A percentile compares a stretch with the other conserved stretches of the same genome.
Conservation (phyloP, 2,888 invertebrate genomes). For the Seira ritae region DNA sequence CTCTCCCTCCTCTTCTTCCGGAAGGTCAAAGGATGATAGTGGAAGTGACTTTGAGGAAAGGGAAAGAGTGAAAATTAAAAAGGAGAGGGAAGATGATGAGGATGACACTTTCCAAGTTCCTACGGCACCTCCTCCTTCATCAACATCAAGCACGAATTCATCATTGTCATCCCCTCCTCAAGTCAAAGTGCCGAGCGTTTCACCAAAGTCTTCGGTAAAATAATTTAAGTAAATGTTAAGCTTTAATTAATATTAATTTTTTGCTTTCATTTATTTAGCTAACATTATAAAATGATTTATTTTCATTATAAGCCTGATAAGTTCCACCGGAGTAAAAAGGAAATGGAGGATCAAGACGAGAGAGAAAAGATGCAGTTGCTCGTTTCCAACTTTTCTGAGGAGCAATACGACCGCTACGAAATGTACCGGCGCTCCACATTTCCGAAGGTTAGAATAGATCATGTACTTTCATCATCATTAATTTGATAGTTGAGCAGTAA, state of each 20-base stretch:
- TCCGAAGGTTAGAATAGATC: conserved; percentile 81
- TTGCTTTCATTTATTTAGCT: no score
- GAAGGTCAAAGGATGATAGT: neutral
- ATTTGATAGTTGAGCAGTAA: no score
- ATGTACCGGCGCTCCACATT: conserved; percentile 98
- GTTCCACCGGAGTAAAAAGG: conserved; percentile 75
- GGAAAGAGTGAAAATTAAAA: neutral
- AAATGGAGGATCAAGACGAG: conserved; percentile 91
- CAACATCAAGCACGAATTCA: neutral
- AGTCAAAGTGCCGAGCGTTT: neutral
- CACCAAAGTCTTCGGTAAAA: neutral
- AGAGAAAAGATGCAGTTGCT: conserved; percentile 98
- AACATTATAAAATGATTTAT: no score
- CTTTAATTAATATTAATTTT: no score
- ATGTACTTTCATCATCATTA: no score
- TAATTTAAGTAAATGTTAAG: neutral
- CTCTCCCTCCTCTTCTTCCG: neutral
- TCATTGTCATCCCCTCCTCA: neutral
- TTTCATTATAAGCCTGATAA: conserved; percentile 21
- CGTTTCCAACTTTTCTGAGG: conserved; percentile 98
- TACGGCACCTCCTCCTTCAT: conserved; percentile 8
- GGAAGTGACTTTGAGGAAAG: conserved; percentile 11
- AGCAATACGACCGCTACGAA: conserved; percentile 98
- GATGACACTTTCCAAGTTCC: conserved; percentile 48
- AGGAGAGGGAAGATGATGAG: neutral